These are phyloP conservation scores for Ardeotis arabs DNA, from an alignment of 2,113 vertebrate genomes.

Conservation along the genomic window DNA sequence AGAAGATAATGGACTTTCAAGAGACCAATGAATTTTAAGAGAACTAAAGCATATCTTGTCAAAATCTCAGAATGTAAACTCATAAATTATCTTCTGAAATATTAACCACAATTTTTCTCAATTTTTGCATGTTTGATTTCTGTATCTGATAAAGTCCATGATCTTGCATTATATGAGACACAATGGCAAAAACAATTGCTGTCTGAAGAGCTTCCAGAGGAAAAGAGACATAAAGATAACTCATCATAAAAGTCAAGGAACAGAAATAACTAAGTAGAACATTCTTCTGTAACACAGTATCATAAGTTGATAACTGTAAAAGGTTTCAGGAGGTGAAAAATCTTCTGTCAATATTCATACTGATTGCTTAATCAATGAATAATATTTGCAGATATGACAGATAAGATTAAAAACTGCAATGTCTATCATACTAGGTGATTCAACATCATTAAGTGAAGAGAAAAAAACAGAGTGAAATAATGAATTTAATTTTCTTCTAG, in stretches of 20 bases:
- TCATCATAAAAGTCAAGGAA: not conserved
- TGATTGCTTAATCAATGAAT: not conserved
- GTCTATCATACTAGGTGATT: not conserved
- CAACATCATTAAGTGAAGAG: constrained; percentile 1
- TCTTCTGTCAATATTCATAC: not conserved
- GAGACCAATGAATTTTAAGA: not conserved
- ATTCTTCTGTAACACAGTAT: not conserved
- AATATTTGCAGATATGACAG: not conserved
- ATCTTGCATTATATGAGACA: not conserved
- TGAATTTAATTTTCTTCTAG: not conserved
- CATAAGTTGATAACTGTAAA: not conserved
- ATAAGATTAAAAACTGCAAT: not conserved
- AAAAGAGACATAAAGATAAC: not conserved
- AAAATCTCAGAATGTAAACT: not conserved
- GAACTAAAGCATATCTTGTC: not conserved
- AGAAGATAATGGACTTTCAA: not conserved
- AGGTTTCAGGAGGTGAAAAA: not conserved
- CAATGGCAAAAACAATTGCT: not conserved
- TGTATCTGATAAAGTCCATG: not conserved
- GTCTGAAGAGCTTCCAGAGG: not conserved
- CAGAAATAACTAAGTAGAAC: not conserved
- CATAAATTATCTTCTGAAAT: not conserved
- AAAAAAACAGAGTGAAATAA: not conserved
- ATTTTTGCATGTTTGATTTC: not conserved
- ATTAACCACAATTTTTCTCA: fast-evolving